phyloP scores from a whole-genome alignment of 2,797 vertebrate species.

The Tiaroga cobitis region DNA sequence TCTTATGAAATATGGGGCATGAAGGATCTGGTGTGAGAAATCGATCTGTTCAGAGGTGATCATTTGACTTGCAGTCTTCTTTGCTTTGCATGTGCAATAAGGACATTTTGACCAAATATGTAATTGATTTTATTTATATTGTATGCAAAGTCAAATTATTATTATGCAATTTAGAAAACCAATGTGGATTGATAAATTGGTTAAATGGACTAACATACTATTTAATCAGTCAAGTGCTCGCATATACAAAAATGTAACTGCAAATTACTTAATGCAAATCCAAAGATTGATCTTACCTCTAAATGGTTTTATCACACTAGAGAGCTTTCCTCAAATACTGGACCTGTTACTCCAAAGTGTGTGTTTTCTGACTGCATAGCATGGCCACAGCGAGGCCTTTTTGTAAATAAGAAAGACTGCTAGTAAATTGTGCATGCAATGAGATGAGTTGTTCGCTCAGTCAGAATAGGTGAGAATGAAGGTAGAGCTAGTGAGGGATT shows the following conservation, averaged over 20 bases:
- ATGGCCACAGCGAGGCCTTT: conserved; percentile 30
- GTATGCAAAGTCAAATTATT: neutral
- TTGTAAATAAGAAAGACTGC: neutral
- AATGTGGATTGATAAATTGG: neutral
- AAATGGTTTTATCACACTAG: neutral
- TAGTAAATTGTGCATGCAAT: conserved; percentile 13
- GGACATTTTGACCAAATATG: neutral
- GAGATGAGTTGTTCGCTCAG: neutral
- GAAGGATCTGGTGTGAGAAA: neutral
- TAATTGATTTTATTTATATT: neutral
- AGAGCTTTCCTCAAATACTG: neutral
- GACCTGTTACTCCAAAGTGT: neutral
- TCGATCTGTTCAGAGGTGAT: conserved; percentile 5
- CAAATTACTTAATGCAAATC: conserved; percentile 9
- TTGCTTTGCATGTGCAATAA: conserved; percentile 33
- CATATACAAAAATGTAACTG: neutral
- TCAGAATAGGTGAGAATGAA: conserved; percentile 31
- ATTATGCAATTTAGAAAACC: neutral
- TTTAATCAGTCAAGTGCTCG: conserved; percentile 16
- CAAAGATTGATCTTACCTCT: conserved; percentile 29
- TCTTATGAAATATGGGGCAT: neutral
- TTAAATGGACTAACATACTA: neutral
- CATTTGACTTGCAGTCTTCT: neutral
- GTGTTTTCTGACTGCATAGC: conserved; percentile 12
- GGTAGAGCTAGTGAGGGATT: conserved; percentile 21